Base-by-base conservation (phyloP, 2,888 invertebrate genomes). In the Limnephilus auricula region DNA sequence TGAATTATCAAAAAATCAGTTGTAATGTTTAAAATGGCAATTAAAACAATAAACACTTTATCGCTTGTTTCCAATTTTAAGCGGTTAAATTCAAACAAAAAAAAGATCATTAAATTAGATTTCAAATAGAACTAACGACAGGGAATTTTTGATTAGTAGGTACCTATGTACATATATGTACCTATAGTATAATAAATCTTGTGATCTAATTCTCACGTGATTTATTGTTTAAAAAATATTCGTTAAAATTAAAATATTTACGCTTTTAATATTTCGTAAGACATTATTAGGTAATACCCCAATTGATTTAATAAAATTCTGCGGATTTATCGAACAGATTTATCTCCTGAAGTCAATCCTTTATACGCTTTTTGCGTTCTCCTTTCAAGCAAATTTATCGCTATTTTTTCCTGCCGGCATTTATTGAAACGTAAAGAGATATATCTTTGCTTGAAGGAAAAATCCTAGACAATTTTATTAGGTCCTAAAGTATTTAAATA, bases 221-320 rank as follows among this genome's bases (percentile, higher is more conserved):
- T 50, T 50, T 15, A 25, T 25, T 4, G 25, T 25, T 18, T 65
- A 65, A 65, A 65, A 6, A 65, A 65, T 65, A 65, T 65, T 65
- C 1, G 6, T 65, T 0, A 9, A 65, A 25, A 65, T 65, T 65
- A 65, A 25, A 65, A 65, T 65, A 25, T 65, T 25, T 65, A 25
- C 65, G 65, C 25, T 25, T 18, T 25, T 25, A 65, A 65, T 65
- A 65, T 65, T 65, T 65, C 25, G n/a, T 25, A 65, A 65, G 25
- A 10, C n/a, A n/a, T 65, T n/a, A n/a, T 65, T n/a, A 32, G 18
- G 5, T 6, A 31, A 82, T 18, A 82, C 5, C 32, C 5, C 4
- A 25, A 82, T 18, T 82, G 32, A 82, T 82, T 80, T 80, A 80
- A 80, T 80, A 65, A 65, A 65, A 80, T 80, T 82, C 80, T 12